phyloP scores from a whole-genome alignment of 2,888 invertebrate genomes.

The Drosophila helvetica region DNA sequence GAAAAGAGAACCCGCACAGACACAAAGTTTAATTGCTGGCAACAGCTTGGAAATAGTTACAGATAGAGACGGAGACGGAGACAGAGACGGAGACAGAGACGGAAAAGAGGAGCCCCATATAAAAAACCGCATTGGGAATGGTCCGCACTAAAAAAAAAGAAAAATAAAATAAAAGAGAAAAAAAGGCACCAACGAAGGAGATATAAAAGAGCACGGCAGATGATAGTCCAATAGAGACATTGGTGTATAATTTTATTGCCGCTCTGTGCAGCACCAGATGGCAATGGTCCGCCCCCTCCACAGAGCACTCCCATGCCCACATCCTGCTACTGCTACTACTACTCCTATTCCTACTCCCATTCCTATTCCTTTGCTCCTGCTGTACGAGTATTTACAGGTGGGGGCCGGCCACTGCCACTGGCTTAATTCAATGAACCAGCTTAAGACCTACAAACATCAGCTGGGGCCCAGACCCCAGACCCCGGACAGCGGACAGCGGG shows the following conservation, averaged over 20 bases:
- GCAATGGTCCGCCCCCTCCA: constrained; percentile 30
- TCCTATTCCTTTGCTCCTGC: not conserved
- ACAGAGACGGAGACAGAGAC: constrained; percentile 24
- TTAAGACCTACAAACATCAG: constrained; percentile 35
- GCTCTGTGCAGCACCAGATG: constrained; percentile 69
- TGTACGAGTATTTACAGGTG: constrained; percentile 23
- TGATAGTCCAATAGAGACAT: constrained; percentile 67
- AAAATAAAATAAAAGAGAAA: no score
- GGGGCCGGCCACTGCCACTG: constrained; percentile 28
- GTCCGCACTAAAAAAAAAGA: constrained; percentile 3
- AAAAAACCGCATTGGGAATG: constrained; percentile 54
- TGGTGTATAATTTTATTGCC: constrained; percentile 72
- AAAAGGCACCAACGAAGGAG: constrained; percentile 10
- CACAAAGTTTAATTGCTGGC: constrained; percentile 74
- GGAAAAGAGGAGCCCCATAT: constrained; percentile 4
- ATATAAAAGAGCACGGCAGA: constrained; percentile 21
- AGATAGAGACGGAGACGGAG: constrained; percentile 31
- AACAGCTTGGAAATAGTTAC: constrained; percentile 73
- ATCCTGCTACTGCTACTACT: no score
- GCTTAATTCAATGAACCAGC: constrained; percentile 71
- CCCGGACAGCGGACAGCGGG: not conserved
- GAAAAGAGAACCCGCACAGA: constrained; percentile 37
- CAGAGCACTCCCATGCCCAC: not conserved
- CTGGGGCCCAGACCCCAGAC: constrained; percentile 10
- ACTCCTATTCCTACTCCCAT: no score